These are phyloP conservation scores for Littorina saxatilis DNA, from an alignment of 1,140 invertebrate genomes.

Conservation along the genomic window DNA sequence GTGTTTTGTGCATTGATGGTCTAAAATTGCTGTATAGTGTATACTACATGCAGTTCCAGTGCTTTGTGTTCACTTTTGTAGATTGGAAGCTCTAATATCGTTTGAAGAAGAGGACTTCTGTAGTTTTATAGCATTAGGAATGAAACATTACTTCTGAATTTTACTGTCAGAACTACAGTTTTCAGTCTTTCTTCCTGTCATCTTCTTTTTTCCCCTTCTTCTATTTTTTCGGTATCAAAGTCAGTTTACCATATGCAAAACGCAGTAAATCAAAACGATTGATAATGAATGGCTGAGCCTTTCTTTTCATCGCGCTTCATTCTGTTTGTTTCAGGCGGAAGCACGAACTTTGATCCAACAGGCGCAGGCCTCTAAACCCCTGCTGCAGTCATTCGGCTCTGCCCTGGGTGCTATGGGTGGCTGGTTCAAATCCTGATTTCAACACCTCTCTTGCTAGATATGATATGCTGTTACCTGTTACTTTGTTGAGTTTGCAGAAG, in stretches of 20 bases:
- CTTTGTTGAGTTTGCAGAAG: background rate
- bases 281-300: too few species aligned
- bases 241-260: conserved; percentile 43
- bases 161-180: conserved; percentile 46
- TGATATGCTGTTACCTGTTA: background rate
- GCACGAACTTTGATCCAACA: conserved; percentile 57
- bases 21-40: conserved; percentile 19
- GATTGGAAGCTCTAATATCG: too few species aligned
- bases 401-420: conserved; percentile 46
- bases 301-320: too few species aligned
- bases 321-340: conserved; percentile 57
- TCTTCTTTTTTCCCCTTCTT: conserved; percentile 43
- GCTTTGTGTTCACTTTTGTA: too few species aligned
- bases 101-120: too few species aligned
- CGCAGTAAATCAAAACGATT: too few species aligned
- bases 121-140: too few species aligned
- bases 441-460: background rate
- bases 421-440: conserved; percentile 53
- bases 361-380: conserved; percentile 48
- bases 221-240: conserved; percentile 39
- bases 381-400: conserved; percentile 57
- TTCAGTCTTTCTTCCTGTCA: conserved; percentile 39
- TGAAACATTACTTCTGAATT: conserved; percentile 42
- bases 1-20: background rate
- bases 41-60: conserved; percentile 48